Percentiles rank a stretch among this genome's conserved stretches.
Evolutionary conservation across 2,113 vertebrate genomes (phyloP).

Genomic region (Eulemur macaco): DNA sequence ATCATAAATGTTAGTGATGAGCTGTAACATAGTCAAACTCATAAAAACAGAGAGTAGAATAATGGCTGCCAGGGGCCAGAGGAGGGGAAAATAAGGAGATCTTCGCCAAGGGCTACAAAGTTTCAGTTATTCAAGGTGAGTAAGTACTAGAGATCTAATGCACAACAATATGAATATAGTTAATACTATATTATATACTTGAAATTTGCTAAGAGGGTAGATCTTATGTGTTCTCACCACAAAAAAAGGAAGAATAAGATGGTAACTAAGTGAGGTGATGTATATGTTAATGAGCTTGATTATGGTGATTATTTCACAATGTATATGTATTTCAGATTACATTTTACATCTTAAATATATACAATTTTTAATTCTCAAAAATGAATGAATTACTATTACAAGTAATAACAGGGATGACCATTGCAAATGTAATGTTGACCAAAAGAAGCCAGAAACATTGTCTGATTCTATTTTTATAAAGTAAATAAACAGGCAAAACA

Average conservation of each 20-base stretch:
- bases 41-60: neutral
- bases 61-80: neutral
- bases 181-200: neutral
- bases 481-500: neutral
- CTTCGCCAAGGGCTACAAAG: neutral
- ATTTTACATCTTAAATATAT: neutral
- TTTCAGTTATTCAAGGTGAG: neutral
- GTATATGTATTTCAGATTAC: neutral
- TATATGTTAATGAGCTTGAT: neutral
- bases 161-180: neutral
- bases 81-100: neutral
- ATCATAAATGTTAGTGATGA: neutral
- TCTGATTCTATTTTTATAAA: neutral
- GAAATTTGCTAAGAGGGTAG: neutral
- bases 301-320: neutral
- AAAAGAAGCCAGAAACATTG: neutral
- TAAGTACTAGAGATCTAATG: neutral
- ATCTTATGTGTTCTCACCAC: neutral
- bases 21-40: neutral
- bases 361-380: neutral
- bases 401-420: neutral
- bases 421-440: neutral
- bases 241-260: neutral
- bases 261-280: neutral
- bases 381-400: neutral